Conservation (phyloP, 1,140 invertebrate genomes). For the Lycorma delicatula region DNA sequence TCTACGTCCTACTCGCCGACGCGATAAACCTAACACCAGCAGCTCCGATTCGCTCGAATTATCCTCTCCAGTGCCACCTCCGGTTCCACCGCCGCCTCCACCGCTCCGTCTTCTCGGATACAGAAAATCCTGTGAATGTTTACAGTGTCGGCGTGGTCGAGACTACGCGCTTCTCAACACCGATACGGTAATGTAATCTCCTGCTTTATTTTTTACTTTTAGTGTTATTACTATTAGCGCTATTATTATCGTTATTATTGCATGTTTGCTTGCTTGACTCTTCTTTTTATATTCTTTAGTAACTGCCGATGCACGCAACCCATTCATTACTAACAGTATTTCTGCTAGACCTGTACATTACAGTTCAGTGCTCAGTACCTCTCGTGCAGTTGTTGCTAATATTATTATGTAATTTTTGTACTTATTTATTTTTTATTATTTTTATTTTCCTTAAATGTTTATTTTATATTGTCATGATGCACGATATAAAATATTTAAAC, state of each 20-base stretch:
- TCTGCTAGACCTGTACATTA: no score
- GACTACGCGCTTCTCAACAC: slow-evolving; percentile 17
- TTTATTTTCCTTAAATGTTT: no score
- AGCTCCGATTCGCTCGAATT: slow-evolving; percentile 30
- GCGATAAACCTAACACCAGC: slow-evolving; percentile 19
- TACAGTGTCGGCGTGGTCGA: slow-evolving; percentile 18
- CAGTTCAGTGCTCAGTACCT: no score
- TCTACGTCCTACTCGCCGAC: slow-evolving; percentile 34
- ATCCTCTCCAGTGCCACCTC: slow-evolving; percentile 24
- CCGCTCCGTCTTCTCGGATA: slow-evolving; percentile 24
- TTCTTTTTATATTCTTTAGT: no score
- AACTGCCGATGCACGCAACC: no score
- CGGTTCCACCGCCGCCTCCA: slow-evolving; percentile 26
- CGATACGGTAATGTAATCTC: slow-evolving; percentile 16
- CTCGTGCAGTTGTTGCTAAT: no score
- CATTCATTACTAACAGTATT: no score
- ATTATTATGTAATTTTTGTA: no score
- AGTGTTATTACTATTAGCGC: neutral
- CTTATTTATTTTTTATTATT: no score
- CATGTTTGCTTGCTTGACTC: neutral
- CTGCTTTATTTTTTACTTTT: neutral
- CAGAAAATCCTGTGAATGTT: slow-evolving; percentile 21
- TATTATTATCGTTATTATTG: neutral
- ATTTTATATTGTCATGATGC: no score
- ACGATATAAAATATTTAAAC: no score